Base-by-base conservation (phyloP, 2,888 invertebrate genomes). In the Pheosia gnoma region DNA sequence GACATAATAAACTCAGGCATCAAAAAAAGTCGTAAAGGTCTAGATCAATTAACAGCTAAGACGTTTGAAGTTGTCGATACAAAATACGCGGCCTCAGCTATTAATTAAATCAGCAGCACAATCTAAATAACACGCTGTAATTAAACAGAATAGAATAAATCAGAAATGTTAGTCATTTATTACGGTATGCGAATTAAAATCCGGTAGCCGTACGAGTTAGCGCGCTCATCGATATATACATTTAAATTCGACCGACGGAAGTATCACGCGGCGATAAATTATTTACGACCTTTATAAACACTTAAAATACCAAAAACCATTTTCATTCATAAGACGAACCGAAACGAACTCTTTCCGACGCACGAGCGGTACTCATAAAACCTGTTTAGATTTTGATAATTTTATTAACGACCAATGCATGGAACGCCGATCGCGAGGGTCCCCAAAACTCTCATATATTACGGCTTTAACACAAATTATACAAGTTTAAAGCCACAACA, bases 321-420 rank as follows among this genome's bases (percentile, higher is more conserved):
- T 91, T 87, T 90, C 93, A 93, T 93, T 93, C 93, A 93, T 91
- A 93, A 92, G 88, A 71, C 78, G 78, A 77, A 82, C 82, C 86
- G 86, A 85, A 84, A 83, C 84, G 84, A 83, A 86, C 83, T 83
- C 85, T 81, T 79, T 85, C 84, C 81, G 74, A 85, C 87, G 86
- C 91, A 88, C 90, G 88, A 88, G 89, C 87, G 83, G 85, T 83
- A 82, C 84, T 87, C 87, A 87, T 87, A 88, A 89, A 93, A 93
- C 93, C 92, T 85, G 93, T 93, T 93, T 92, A 86, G 91, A 90
- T 91, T 92, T 93, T 93, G 93, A 93, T 93, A 91, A 93, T 93
- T 93, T 93, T 93, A 93, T 92, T 93, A 93, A 93, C 90, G 91
- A 90, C 87, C 91, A 88, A 90, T 87, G 88, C 86, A 89, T 82